phyloP scores from a whole-genome alignment of 2,888 invertebrate genomes.

The Lepidochrysops patricia region DNA sequence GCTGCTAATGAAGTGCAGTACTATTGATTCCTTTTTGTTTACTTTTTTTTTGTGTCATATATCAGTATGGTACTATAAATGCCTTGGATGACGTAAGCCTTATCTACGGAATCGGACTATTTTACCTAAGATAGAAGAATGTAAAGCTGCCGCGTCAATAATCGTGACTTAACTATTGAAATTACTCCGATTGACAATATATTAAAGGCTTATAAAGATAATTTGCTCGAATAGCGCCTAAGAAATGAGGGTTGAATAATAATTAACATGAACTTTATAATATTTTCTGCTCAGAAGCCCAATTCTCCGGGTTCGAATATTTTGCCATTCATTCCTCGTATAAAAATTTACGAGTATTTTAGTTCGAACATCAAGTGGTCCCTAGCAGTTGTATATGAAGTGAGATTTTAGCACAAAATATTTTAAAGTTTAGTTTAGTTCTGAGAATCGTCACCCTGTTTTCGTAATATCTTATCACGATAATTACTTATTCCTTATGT shows the following conservation, averaged over 20 bases:
- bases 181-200: neutral
- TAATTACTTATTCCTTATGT: neutral
- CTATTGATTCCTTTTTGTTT: too few relatives aligned
- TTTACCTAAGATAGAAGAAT: conserved; percentile 6
- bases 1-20: too few relatives aligned
- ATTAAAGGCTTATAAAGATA: neutral
- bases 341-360: too few relatives aligned
- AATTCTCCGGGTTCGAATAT: too few relatives aligned
- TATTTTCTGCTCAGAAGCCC: neutral
- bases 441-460: too few relatives aligned
- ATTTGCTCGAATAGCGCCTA: neutral
- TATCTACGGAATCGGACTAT: conserved; percentile 22
- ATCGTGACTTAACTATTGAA: neutral
- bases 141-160: conserved; percentile 3
- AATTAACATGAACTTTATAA: neutral
- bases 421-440: too few relatives aligned
- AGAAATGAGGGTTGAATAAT: neutral
- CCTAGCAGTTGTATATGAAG: too few relatives aligned
- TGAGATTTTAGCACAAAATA: too few relatives aligned
- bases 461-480: neutral
- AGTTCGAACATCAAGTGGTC: too few relatives aligned
- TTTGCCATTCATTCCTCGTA: too few relatives aligned
- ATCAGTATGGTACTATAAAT: conserved; percentile 60
- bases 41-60: too few relatives aligned
- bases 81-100: conserved; percentile 46